Base-by-base conservation (phyloP, 2,113 vertebrate genomes). In the Leuciscus idus region DNA sequence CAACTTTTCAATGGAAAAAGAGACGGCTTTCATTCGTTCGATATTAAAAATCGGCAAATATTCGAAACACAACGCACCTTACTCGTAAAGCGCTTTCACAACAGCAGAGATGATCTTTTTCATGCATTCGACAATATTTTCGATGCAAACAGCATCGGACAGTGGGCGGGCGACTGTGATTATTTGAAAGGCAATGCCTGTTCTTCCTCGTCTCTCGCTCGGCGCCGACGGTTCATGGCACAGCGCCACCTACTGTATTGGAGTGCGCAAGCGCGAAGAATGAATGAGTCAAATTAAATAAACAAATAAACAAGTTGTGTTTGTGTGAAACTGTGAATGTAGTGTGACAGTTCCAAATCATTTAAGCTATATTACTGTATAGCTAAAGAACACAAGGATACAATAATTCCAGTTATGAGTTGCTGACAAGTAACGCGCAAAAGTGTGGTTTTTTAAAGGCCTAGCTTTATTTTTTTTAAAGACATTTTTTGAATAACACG, bases 101-200 rank as follows among this genome's bases (percentile, higher is more conserved):
- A 46, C 79, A 9, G 23, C 33, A 48, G 21, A 48, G 28, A 19
- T 52, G 30, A 11, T 46, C 26, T 76, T 78, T 72, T 57, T 61
- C 85, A 87, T 79, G 72, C 79, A 78, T 61, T 66, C 55, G 28
- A 87, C 52, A 85, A 78, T 66, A 84, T 82, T 82, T 77, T 59
- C 21, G 87, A 43, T 80, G 59, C 78, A 89, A 77, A 87, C 76
- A 81, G 55, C 55, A 83, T 9, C 74, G 78, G 55, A 78, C 74
- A 82, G 77, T 17, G 81, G 66, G 46, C 84, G 70, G 75, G 80
- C 61, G 64, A 61, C 57, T 85, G 80, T 70, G 78, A 87, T 85
- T 30, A 85, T 89, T 89, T 87, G 83, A 87, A 89, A 87, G 48
- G 73, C 48, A 88, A 83, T 77, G 81, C 55, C 73, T 62, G 30